Base-by-base conservation (phyloP, 2,888 invertebrate genomes). In the Coremacera marginata region DNA sequence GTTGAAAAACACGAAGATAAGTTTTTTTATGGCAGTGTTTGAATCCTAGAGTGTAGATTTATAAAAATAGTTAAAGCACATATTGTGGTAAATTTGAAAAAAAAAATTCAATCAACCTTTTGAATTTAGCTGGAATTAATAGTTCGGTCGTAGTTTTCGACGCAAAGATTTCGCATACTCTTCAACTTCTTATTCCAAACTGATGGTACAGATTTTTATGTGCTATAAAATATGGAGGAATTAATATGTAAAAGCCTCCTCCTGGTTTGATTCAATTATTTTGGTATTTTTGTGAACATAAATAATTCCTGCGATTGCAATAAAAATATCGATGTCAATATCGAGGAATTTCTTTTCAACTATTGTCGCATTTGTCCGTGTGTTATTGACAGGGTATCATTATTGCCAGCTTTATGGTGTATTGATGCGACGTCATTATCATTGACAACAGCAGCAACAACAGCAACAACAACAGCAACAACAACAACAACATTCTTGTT, bases 311-410 rank as follows among this genome's bases (percentile, higher is more conserved):
- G 52, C 37, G 27, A 67, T 67, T 63, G 63, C 52, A 65, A 73
- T 52, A 67, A 74, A 74, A 74, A 67, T 74, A 65, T 67, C 55
- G 55, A 74, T 55, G n/a, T 55, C 74, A 67, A 60, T 57, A 71
- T 60, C 44, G 37, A n/a, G 25, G 31, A 65, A 19, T 55, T 67
- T 72, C 49, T 25, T 62, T 62, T 49, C 62, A 60, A 14, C 27
- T 16, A 22, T 65, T 37, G 27, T 62, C 75, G 25, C 72, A 67
- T 51, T 52, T 55, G 75, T 73, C 67, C 81, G 80, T 82, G 80
- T 85, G 88, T 78, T 80, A 81, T 81, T 87, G 87, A 85, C 88
- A 88, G 88, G 79, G 84, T 85, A 87, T 88, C 86, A 88, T 85
- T 87, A 86, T 87, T 84, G 83, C 83, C 76, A 85, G 84, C 85